A percentile compares a stretch with the other conserved stretches of the same genome.
These are phyloP conservation scores for Stomatorhinus walkeri DNA, from an alignment of 2,797 vertebrate genomes.

Conservation along the genomic window DNA sequence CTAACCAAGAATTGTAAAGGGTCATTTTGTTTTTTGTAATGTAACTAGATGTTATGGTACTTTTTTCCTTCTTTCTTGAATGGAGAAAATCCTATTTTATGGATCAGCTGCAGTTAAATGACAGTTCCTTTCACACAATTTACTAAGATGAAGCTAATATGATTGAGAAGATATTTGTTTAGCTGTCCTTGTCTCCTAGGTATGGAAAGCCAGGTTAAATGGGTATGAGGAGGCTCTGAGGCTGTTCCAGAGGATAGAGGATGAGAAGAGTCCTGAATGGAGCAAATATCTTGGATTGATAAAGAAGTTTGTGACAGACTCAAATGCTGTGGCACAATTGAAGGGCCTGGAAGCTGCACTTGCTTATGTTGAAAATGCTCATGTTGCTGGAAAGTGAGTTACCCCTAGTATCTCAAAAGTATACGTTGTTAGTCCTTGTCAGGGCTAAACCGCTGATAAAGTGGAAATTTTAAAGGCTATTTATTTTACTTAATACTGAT, in stretches of 20 bases:
- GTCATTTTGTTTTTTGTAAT: background rate
- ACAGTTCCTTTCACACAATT: background rate
- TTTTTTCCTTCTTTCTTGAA: background rate
- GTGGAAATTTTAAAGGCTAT: background rate
- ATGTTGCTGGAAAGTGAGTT: constrained; percentile 89
- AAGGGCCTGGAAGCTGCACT: constrained; percentile 92
- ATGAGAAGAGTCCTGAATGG: constrained; percentile 96
- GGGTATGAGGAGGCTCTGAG: constrained; percentile 95
- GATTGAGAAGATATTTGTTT: background rate
- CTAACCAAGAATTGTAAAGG: background rate
- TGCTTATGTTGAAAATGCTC: constrained; percentile 80
- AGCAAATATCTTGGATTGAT: constrained; percentile 88
- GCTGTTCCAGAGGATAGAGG: constrained; percentile 83
- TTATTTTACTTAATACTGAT: background rate
- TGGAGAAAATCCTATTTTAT: background rate
- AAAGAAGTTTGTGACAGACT: constrained; percentile 94
- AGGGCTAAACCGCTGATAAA: background rate
- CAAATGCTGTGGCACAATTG: constrained; percentile 90
- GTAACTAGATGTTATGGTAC: background rate
- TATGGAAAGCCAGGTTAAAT: constrained; percentile 94
- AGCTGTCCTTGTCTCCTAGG: constrained; percentile 35
- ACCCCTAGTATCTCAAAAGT: background rate
- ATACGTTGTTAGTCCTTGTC: background rate
- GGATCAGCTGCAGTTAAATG: background rate
- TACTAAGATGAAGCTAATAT: background rate